phyloP scores from a whole-genome alignment of 2,113 vertebrate species.

The Hepsetus odoe region DNA sequence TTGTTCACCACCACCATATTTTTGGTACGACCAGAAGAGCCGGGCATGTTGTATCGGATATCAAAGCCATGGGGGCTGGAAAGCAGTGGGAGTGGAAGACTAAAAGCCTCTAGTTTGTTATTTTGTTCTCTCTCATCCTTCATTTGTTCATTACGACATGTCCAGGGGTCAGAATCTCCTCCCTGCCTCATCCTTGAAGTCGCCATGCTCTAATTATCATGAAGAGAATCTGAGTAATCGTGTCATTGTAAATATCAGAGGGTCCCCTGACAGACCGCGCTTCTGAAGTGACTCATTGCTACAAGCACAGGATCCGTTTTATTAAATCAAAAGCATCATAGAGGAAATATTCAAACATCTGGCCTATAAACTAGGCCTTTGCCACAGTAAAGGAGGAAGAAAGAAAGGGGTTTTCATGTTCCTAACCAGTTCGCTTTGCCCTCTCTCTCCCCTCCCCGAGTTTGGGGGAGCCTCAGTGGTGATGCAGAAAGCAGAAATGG shows the following conservation, averaged over 20 bases:
- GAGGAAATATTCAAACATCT: constrained; percentile 64
- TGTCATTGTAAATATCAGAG: constrained; percentile 50
- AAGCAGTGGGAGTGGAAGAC: neutral
- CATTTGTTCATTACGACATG: constrained; percentile 17
- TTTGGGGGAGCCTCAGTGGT: constrained; percentile 37
- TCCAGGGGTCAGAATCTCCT: constrained; percentile 16
- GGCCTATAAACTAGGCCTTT: constrained; percentile 58
- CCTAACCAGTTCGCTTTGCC: constrained; percentile 42
- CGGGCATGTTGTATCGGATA: constrained; percentile 3
- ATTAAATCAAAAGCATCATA: constrained; percentile 64
- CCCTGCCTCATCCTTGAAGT: constrained; percentile 33
- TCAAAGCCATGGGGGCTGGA: constrained; percentile 6
- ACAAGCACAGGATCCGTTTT: constrained; percentile 49
- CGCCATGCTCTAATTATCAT: constrained; percentile 51
- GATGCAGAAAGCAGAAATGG: constrained; percentile 60
- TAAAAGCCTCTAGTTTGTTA: constrained; percentile 9
- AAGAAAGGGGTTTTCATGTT: constrained; percentile 55
- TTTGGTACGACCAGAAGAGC: neutral
- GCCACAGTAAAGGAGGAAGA: constrained; percentile 59
- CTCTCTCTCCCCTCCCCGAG: constrained; percentile 14
- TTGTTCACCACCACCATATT: neutral
- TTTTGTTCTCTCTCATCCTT: constrained; percentile 21
- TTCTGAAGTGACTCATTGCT: constrained; percentile 51
- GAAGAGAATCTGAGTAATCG: constrained; percentile 39
- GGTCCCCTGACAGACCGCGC: constrained; percentile 21